phyloP scores from a whole-genome alignment of 2,113 vertebrate genomes.

The Macaca fascicularis region T2T-MFA8v1.1 NC_088390.1:80406501-80407000 shows the following conservation, averaged over 20 bases:
- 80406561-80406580: accelerated
- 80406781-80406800: accelerated
- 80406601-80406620: neutral
- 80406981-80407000: neutral
- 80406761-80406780: neutral
- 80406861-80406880: neutral
- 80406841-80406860: neutral
- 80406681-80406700: neutral
- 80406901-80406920: neutral
- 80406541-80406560: accelerated
- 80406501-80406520: neutral
- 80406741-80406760: neutral
- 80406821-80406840: neutral
- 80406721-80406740: neutral
- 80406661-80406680: neutral
- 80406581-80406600: accelerated
- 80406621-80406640: neutral
- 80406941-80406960: accelerated
- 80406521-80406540: accelerated
- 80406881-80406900: neutral
- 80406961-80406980: accelerated
- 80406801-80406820: accelerated
- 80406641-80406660: neutral
- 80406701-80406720: neutral
- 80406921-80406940: accelerated